These are phyloP conservation scores for Hetaerina americana DNA, from an alignment of 1,140 invertebrate genomes.

Conservation along the genomic window DNA sequence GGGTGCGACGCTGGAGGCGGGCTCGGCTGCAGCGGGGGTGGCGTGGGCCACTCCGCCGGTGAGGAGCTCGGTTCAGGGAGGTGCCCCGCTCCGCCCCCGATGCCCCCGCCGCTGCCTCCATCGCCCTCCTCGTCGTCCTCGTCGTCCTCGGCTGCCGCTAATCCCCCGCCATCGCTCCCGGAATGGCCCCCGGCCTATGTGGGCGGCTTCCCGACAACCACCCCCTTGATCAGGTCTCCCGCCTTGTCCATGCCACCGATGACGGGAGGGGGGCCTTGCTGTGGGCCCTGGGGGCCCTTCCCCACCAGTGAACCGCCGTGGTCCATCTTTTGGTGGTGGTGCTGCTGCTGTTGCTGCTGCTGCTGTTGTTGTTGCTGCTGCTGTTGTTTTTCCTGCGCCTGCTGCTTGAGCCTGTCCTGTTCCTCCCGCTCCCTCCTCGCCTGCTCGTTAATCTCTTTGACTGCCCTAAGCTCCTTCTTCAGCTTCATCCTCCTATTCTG, in stretches of 20 bases:
- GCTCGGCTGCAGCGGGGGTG: not conserved
- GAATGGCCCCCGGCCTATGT: not conserved
- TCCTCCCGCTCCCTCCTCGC: conserved; percentile 79
- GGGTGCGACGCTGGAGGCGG: not conserved
- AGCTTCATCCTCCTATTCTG: conserved; percentile 96
- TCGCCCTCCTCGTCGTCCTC: not conserved
- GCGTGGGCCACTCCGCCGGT: not conserved
- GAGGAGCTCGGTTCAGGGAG: not conserved
- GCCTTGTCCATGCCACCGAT: conserved; percentile 32
- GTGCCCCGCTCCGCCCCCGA: not conserved
- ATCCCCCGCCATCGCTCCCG: not conserved
- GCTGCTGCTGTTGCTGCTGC: conserved; percentile 37
- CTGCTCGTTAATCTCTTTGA: conserved; percentile 91
- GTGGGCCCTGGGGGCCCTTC: conserved; percentile 39
- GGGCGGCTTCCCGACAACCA: not conserved
- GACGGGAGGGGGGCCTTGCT: conserved; percentile 42
- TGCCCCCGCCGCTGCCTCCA: not conserved
- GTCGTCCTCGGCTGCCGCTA: not conserved
- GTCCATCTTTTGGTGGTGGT: conserved; percentile 32
- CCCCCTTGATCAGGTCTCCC: conserved; percentile 11
- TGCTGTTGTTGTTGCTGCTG: conserved; percentile 68
- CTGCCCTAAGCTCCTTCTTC: conserved; percentile 86
- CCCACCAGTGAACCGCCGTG: conserved; percentile 9
- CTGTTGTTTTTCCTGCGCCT: conserved; percentile 45
- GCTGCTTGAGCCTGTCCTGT: conserved; percentile 79